Evolutionary conservation across 1,140 invertebrate species (phyloP), one percentile per base, ranked within the genome.

Genomic region (Macrosteles quadrilineatus): DNA sequence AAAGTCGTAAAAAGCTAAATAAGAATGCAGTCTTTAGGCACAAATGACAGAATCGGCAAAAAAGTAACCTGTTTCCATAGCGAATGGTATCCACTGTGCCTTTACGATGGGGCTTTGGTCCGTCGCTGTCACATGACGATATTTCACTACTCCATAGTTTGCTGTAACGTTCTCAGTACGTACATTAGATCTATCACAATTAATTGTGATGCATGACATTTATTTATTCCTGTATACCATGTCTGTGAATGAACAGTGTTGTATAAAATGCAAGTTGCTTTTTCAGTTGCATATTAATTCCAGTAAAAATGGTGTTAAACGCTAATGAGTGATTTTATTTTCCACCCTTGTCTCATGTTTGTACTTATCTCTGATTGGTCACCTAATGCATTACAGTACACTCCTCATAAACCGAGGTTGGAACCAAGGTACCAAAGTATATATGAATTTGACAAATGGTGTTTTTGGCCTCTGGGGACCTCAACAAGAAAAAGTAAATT

Each of bases 261-360:
- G 69, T 45, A 57, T n/a, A 66, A 64, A 66, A 66, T 66, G 25
- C 25, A 66, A 12, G 27, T 59, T 59, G 11, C 21, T 23, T 17
- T 40, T 40, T 36, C 40, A 62, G 68, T 55, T 71, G 53, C 69
- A 67, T 66, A 71, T 55, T 66, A 64, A 53, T 71, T 71, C 69
- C 69, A 71, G 64, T 71, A 71, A 71, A 71, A 65, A 71, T 55
- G 36, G 31, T 4, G n/a, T 71, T 2, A 47, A 32, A 25, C 53
- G 65, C 65, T 67, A 29, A 21, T 25, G 4, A 6, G 25, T 59
- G 55, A 6, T 50, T 6, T 50, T 53, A 53, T 53, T 36, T 36
- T 36, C 4, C 32, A 36, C 4, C 32, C 32, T 36, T 36, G n/a
- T n/a, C n/a, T n/a, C n/a, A n/a, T n/a, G n/a, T n/a, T n/a, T n/a